Conservation (phyloP, 2,113 vertebrate species). For the Buteo buteo region DNA sequence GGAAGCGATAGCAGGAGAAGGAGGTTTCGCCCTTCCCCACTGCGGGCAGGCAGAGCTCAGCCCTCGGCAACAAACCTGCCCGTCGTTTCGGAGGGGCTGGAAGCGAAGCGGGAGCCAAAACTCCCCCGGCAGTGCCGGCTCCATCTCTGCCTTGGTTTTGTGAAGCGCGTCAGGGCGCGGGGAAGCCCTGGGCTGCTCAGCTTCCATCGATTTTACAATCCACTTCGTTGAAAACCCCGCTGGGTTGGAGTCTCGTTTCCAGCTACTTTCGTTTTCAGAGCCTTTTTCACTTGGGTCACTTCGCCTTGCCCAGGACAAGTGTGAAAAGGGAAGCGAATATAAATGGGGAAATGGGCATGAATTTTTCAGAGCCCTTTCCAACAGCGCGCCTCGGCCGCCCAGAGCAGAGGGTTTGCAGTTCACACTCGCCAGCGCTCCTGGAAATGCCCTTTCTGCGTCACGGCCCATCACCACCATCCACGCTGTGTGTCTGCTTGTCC, state of each 20-base stretch:
- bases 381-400: neutral
- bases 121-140: accelerated
- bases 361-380: neutral
- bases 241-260: accelerated
- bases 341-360: neutral
- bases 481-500: too few relatives aligned
- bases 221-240: accelerated
- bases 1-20: neutral
- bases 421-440: neutral
- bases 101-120: neutral
- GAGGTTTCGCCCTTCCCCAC: neutral
- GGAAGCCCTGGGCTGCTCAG: accelerated
- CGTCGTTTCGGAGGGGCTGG: neutral
- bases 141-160: accelerated
- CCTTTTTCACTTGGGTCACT: neutral
- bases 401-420: neutral
- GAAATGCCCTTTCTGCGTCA: neutral
- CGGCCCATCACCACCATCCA: accelerated
- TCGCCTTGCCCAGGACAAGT: neutral
- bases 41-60: neutral
- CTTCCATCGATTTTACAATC: neutral
- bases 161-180: accelerated
- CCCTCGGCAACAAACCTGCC: too few relatives aligned
- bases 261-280: neutral
- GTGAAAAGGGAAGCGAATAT: neutral